Evolutionary conservation across 2,113 vertebrate genomes (phyloP).

Genomic region (Rhodinocichla rosea): DNA sequence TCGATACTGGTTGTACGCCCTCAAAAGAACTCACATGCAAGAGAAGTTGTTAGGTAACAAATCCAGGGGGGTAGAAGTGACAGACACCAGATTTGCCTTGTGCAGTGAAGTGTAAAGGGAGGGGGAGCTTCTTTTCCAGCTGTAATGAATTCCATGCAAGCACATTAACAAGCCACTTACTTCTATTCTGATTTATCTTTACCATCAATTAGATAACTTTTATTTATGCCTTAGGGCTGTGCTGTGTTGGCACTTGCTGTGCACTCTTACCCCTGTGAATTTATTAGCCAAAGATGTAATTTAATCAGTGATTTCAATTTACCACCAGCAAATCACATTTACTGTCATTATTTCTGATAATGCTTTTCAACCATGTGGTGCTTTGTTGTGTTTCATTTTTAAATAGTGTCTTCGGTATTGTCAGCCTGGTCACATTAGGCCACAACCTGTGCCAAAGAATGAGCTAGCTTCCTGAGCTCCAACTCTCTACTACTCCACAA

Average conservation of each 20-base stretch:
- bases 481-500: conserved; percentile 8
- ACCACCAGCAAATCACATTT: conserved; percentile 65
- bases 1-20: background rate
- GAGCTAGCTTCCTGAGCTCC: background rate
- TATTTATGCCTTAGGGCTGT: conserved; percentile 65
- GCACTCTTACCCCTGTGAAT: conserved; percentile 58
- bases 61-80: background rate
- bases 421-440: background rate
- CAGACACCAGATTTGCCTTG: background rate
- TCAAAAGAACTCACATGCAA: background rate
- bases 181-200: conserved; percentile 65
- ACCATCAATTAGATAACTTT: conserved; percentile 71
- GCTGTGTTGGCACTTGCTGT: conserved; percentile 53
- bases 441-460: background rate
- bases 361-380: conserved; percentile 21
- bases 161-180: conserved; percentile 54
- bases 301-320: conserved; percentile 78
- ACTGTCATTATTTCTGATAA: conserved; percentile 37
- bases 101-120: background rate
- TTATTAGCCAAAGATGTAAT: conserved; percentile 72
- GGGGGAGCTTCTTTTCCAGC: background rate
- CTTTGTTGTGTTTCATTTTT: conserved; percentile 13
- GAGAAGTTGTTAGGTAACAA: background rate
- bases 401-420: conserved; percentile 6
- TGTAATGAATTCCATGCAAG: conserved; percentile 48